These are phyloP conservation scores for Coelinius sp. DNA, from an alignment of 2,888 invertebrate genomes.

Conservation along the genomic window DNA sequence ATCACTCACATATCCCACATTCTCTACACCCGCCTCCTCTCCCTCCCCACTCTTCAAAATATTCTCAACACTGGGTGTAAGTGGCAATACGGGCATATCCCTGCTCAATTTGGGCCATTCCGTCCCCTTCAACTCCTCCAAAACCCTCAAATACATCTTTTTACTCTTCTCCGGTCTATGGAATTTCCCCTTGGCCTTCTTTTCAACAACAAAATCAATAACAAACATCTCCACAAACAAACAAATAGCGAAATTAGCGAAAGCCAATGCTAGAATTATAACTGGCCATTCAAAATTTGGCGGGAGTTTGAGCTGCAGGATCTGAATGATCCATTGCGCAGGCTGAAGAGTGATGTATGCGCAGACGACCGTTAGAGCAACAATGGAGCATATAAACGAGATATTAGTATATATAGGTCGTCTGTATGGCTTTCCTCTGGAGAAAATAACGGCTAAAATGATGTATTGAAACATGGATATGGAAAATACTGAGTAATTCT, in stretches of 20 bases:
- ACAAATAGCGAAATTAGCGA: conserved; percentile 73
- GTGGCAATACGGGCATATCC: conserved; percentile 55
- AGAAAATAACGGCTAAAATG: conserved; percentile 76
- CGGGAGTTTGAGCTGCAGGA: conserved; percentile 65
- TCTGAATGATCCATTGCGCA: conserved; percentile 68
- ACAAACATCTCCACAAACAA: conserved; percentile 74
- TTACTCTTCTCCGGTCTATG: conserved; percentile 74
- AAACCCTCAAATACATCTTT: conserved; percentile 76
- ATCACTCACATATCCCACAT: conserved; percentile 49
- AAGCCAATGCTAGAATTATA: conserved; percentile 65
- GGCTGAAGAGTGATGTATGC: conserved; percentile 72
- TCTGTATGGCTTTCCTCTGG: conserved; percentile 79
- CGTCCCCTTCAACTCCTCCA: conserved; percentile 73
- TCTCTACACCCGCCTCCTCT: conserved; percentile 38
- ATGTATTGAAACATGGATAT: conserved; percentile 79
- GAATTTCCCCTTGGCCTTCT: conserved; percentile 72
- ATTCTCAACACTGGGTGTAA: conserved; percentile 58
- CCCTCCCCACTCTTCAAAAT: conserved; percentile 48
- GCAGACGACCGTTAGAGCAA: conserved; percentile 72
- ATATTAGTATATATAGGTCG: conserved; percentile 76
- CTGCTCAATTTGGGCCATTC: conserved; percentile 77
- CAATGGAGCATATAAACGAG: conserved; percentile 71
- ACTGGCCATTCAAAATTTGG: conserved; percentile 69
- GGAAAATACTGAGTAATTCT: conserved; percentile 77
- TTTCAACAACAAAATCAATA: conserved; percentile 76